Percentiles rank a stretch among this genome's conserved stretches.
Conservation (phyloP, 2,113 vertebrate genomes). For the Conger conger region DNA sequence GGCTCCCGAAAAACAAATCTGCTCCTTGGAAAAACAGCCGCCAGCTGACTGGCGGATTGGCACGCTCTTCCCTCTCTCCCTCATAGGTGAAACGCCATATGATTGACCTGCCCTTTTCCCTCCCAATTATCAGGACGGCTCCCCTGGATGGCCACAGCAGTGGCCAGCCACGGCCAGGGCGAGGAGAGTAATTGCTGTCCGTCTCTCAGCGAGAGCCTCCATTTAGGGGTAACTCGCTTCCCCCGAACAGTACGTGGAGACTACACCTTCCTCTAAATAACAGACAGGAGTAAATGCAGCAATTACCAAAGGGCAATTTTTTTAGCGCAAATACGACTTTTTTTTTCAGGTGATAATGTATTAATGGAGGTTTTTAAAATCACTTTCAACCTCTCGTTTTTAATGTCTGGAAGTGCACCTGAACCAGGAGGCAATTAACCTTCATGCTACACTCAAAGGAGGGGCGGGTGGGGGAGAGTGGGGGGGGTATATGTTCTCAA, state of each 20-base stretch:
- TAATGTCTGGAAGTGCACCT: slow-evolving; percentile 15
- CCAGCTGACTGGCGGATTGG: not conserved
- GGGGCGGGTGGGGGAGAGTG: not conserved
- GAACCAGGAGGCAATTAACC: slow-evolving; percentile 17
- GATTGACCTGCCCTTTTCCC: slow-evolving; percentile 5
- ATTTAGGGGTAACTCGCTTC: not conserved
- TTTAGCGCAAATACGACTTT: not conserved
- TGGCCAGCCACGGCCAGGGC: not conserved
- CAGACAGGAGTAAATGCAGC: not conserved
- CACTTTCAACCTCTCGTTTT: slow-evolving; percentile 9
- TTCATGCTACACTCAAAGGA: slow-evolving; percentile 1
- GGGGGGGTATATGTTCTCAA: not conserved
- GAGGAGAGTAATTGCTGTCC: not conserved
- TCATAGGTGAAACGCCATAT: not conserved
- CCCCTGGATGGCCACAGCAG: not conserved
- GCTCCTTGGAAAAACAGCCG: not conserved
- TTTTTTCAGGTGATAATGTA: not conserved
- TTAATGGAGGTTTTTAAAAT: slow-evolving; percentile 30
- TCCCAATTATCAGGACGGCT: not conserved
- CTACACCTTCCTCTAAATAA: not conserved
- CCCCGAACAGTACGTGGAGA: not conserved
- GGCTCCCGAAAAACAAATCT: not conserved
- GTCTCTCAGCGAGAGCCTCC: not conserved
- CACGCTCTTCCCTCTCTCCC: not conserved
- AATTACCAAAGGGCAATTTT: not conserved